Percentiles rank a stretch among this genome's conserved stretches.
Evolutionary conservation across 2,888 invertebrate genomes (phyloP).

Genomic region (Scelioninae gen. 1): DNA sequence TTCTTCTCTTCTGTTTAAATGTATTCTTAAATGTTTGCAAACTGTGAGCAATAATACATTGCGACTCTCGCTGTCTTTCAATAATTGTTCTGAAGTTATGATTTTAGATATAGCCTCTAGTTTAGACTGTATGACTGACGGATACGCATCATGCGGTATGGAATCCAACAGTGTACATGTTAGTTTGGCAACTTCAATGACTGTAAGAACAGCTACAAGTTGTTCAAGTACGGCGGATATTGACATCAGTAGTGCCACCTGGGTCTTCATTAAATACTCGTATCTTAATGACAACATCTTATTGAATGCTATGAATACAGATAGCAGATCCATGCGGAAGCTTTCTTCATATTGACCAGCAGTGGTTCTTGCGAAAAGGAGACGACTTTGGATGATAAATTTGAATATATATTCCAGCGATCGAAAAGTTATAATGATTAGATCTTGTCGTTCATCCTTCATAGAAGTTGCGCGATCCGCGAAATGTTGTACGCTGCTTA

Average conservation of each 20-base stretch:
- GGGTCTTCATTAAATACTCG: conserved; percentile 91
- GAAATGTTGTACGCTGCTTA: conserved; percentile 95
- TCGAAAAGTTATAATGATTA: conserved; percentile 94
- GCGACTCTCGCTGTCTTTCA: conserved; percentile 92
- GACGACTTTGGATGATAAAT: conserved; percentile 94
- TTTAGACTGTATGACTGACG: conserved; percentile 91
- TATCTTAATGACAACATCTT: conserved; percentile 90
- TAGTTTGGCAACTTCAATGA: conserved; percentile 91
- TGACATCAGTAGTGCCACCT: conserved; percentile 92
- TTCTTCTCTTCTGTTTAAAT: conserved; percentile 92
- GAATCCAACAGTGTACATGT: conserved; percentile 92
- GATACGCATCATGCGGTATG: conserved; percentile 88
- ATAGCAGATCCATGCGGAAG: conserved; percentile 92
- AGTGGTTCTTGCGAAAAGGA: conserved; percentile 93
- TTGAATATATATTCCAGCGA: conserved; percentile 97
- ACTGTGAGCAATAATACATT: conserved; percentile 92
- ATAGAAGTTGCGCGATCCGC: conserved; percentile 92
- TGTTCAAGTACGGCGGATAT: conserved; percentile 94
- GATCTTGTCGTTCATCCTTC: conserved; percentile 94
- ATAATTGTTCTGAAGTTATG: conserved; percentile 88
- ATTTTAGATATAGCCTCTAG: conserved; percentile 93
- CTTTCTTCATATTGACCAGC: conserved; percentile 95
- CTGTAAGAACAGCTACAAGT: conserved; percentile 89
- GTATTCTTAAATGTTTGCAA: conserved; percentile 93
- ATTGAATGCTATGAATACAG: conserved; percentile 91